phyloP scores from a whole-genome alignment of 1,140 invertebrate species.

The Ruditapes philippinarum region DNA sequence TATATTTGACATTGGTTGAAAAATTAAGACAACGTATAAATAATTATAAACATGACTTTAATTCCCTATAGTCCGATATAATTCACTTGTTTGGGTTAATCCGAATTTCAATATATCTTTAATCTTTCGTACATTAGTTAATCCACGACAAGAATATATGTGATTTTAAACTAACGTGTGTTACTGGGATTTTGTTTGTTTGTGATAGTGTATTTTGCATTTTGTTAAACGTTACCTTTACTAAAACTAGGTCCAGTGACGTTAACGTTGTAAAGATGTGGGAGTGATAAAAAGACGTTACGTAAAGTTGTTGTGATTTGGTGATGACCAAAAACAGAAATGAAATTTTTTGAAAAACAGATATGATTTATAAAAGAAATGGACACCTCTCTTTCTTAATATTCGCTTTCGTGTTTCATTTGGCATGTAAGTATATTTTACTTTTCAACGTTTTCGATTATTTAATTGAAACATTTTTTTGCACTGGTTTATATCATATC shows the following conservation, averaged over 20 bases:
- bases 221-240: no score
- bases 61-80: neutral
- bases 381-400: neutral
- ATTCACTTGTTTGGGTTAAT: neutral
- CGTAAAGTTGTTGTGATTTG: no score
- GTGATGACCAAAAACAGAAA: no score
- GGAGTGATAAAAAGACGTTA: no score
- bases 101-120: neutral
- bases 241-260: no score
- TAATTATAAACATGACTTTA: neutral
- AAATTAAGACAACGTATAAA: neutral
- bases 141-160: neutral
- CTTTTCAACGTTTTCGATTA: no score
- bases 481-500: no score
- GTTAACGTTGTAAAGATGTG: no score
- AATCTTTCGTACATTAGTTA: conserved; percentile 7
- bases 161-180: neutral
- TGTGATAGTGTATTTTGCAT: no score
- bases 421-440: neutral
- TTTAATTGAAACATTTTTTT: no score
- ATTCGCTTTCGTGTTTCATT: neutral
- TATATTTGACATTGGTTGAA: neutral
- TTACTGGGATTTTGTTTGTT: neutral
- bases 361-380: conserved; percentile 43
- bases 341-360: neutral